Evolutionary conservation across 2,113 vertebrate species (phyloP), one percentile per base, ranked within the genome.

Genomic region (Motacilla tschutschensis): DNA sequence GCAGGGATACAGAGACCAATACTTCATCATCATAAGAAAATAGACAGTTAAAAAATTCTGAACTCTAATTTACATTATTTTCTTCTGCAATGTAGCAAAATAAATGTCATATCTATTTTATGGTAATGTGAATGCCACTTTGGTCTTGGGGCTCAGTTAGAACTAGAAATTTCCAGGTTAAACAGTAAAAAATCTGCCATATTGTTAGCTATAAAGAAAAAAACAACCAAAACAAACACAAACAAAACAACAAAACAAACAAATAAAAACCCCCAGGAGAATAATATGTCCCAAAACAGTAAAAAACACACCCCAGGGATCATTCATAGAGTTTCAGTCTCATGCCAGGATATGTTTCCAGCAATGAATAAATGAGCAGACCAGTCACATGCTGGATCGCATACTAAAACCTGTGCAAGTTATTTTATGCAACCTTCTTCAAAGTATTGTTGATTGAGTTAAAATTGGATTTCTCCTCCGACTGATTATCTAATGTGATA

Each of bases 381-480:
- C 35, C 63, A 38, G 24, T 83, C 40, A 38, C 44, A 79, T 90
- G 72, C 19, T 53, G 35, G 31, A 35, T 78, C n/a, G 58, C 62
- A 62, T 70, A 26, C 38, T 84, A 50, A 92, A 95, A 79, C 29
- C 51, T 82, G 24, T 57, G n/a, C 48, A 85, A 88, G 50, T 83
- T 75, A 69, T 72, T 87, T 88, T 72, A 79, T 2, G 0, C 57
- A 58, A 73, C 38, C 48, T 78, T 88, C 70, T 90, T 91, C 80
- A 92, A 92, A 93, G 53, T 71, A 58, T 77, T 77, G 79, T 74
- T 95, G 92, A 96, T 94, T 90, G 93, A 95, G 88, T 80, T 87
- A 95, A 96, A 96, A 97, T 96, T 96, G 92, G 74, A 93, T 97
- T 96, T 96, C 94, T 96, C 67, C 83, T 96, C 91, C 44, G 70